Percentiles rank a stretch among this genome's conserved stretches.
Conservation (phyloP, 2,797 vertebrate genomes). For the Malurus leucopterus region DNA sequence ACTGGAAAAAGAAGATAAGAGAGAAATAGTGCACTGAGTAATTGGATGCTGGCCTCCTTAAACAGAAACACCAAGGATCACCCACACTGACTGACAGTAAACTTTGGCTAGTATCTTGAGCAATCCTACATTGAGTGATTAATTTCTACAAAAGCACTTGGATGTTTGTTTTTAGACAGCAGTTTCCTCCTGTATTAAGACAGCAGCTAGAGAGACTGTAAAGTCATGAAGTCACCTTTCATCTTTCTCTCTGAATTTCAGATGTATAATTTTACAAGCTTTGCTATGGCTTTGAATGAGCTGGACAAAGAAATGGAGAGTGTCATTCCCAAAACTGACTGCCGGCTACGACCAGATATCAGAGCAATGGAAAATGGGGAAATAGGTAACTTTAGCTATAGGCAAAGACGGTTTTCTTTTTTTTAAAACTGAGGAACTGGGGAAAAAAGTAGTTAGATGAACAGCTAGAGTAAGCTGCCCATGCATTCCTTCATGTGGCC, state of each 20-base stretch:
- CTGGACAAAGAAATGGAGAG: conserved; percentile 88
- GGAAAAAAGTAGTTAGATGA: not conserved
- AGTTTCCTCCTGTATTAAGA: not conserved
- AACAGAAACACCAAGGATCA: not conserved
- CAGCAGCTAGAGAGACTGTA: not conserved
- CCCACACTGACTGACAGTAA: not conserved
- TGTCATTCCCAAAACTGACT: conserved; percentile 87
- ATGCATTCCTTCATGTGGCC: not conserved
- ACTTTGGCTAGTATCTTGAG: not conserved
- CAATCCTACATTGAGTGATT: not conserved
- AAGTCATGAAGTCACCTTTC: not conserved
- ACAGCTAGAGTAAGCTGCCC: not conserved
- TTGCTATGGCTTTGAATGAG: conserved; percentile 95
- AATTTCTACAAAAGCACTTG: not conserved
- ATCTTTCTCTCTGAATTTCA: conserved; percentile 60
- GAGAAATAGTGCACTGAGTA: not conserved
- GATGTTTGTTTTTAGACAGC: not conserved
- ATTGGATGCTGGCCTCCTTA: not conserved
- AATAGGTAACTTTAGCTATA: conserved; percentile 79
- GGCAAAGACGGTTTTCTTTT: not conserved
- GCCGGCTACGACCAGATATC: conserved; percentile 92
- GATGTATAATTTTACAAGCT: conserved; percentile 98
- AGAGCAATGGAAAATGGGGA: conserved; percentile 96
- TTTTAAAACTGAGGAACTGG: not conserved
- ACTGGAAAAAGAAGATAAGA: conserved; percentile 3